phyloP scores from a whole-genome alignment of 2,797 vertebrate genomes.

The Carcharodon carcharias region DNA sequence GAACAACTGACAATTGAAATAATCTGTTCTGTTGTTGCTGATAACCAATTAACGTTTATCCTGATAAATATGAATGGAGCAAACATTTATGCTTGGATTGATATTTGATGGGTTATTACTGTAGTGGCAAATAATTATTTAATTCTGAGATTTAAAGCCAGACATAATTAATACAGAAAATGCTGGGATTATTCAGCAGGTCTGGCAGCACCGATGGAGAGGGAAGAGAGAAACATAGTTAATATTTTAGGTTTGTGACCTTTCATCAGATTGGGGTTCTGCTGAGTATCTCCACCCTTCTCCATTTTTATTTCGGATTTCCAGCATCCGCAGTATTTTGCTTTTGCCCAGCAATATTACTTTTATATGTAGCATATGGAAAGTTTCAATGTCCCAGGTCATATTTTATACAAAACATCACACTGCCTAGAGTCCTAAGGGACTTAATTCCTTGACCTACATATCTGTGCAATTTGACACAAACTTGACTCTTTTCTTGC shows the following conservation, averaged over 20 bases:
- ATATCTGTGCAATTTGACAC: not conserved
- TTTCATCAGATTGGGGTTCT: too few relatives aligned
- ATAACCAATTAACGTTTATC: not conserved
- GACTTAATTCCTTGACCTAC: not conserved
- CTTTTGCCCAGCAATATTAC: not conserved
- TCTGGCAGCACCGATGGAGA: not conserved
- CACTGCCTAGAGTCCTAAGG: too few relatives aligned
- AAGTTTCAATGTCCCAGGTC: not conserved
- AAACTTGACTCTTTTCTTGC: not conserved
- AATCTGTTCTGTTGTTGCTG: not conserved
- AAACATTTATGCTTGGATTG: not conserved
- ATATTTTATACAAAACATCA: not conserved
- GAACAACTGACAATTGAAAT: slow-evolving; percentile 5
- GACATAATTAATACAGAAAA: not conserved
- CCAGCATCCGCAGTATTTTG: not conserved
- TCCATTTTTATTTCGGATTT: too few relatives aligned
- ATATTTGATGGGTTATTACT: not conserved
- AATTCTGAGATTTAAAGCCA: not conserved
- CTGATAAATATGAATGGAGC: not conserved
- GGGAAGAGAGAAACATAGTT: not conserved
- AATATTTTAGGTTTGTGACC: not conserved
- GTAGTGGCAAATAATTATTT: not conserved
- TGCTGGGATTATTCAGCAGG: not conserved
- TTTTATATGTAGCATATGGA: not conserved
- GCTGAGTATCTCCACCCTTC: too few relatives aligned